These are phyloP conservation scores for Oreamnos americanus DNA, from an alignment of 2,113 vertebrate species.

Conservation along the genomic window DNA sequence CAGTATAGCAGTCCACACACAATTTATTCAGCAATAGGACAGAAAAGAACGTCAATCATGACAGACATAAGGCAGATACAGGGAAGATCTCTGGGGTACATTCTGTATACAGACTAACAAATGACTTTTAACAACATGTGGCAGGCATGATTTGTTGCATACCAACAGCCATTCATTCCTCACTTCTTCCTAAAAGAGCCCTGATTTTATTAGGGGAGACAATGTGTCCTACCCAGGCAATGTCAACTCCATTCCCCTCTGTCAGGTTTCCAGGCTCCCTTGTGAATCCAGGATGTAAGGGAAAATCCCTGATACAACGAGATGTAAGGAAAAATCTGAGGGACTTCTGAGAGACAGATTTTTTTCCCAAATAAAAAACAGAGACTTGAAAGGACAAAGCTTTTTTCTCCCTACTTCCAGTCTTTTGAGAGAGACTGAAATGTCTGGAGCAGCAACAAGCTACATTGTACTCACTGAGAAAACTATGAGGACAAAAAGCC, in stretches of 20 bases:
- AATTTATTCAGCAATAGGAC: conserved; percentile 61
- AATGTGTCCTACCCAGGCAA: background rate
- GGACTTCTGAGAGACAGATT: background rate
- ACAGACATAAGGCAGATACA: conserved; percentile 59
- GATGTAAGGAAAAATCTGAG: background rate
- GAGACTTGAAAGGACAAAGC: background rate
- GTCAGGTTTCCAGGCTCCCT: background rate
- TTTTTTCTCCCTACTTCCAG: background rate
- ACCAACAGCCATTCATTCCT: background rate
- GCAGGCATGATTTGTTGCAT: background rate
- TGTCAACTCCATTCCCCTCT: background rate
- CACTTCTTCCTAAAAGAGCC: background rate
- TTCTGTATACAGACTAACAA: conserved; percentile 47
- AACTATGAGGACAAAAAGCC: background rate
- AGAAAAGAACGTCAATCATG: conserved; percentile 22
- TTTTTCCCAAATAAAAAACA: conserved; percentile 27
- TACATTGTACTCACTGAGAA: background rate
- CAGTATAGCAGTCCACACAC: conserved; percentile 41
- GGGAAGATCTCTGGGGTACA: conserved; percentile 6
- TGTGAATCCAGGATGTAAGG: background rate
- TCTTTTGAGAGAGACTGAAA: background rate
- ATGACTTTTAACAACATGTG: conserved; percentile 15
- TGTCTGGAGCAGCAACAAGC: background rate
- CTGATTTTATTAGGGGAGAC: background rate
- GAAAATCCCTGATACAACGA: background rate